Evolutionary conservation across 1,140 invertebrate species (phyloP), one percentile per base, ranked within the genome.

Genomic region (Gonatopus flavifemur): DNA sequence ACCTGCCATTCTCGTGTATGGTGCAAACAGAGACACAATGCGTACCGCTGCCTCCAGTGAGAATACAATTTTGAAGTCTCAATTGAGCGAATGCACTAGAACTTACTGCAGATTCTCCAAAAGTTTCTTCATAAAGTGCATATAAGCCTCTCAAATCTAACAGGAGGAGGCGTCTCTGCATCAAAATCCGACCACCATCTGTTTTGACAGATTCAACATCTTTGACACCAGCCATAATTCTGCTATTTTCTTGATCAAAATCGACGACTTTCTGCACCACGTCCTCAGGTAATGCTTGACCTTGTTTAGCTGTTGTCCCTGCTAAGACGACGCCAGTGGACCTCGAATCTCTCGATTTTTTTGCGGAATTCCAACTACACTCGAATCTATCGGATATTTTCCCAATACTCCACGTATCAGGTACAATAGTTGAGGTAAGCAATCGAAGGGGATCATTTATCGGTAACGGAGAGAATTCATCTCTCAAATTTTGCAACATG

Each of bases 211-310:
- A 49, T 18, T 38, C 38, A n/a, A 43, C 35, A 19, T 48, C 43
- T 52, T 48, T 56, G 47, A 51, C 28, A 30, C 32, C 48, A 19
- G 50, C 36, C 37, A 47, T 40, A 32, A 37, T 21, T 37, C 52
- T 48, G 35, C 45, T 48, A 31, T 37, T 25, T 36, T 49, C 45
- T 20, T 47, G 38, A 35, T 62, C 67, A 47, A 67, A 67, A 13
- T 18, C 16, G 46, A 31, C 43, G 19, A 64, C 49, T 22, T 28
- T 9, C 12, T 31, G 7, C 19, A 20, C 37, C 6, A 47, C 50
- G 25, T 58, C 48, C 19, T 47, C 32, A 12, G 28, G 16, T 25
- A 65, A 43, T 4, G 12, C 4, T 28, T 30, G 28, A 30, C 50
- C 47, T 16, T 6, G 1, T 48, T 57, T 56, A n/a, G 42, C 31